A percentile compares a stretch with the other conserved stretches of the same genome.
These are phyloP conservation scores for Drosophila yooni DNA, from an alignment of 2,888 invertebrate species.

Conservation along the genomic window DNA sequence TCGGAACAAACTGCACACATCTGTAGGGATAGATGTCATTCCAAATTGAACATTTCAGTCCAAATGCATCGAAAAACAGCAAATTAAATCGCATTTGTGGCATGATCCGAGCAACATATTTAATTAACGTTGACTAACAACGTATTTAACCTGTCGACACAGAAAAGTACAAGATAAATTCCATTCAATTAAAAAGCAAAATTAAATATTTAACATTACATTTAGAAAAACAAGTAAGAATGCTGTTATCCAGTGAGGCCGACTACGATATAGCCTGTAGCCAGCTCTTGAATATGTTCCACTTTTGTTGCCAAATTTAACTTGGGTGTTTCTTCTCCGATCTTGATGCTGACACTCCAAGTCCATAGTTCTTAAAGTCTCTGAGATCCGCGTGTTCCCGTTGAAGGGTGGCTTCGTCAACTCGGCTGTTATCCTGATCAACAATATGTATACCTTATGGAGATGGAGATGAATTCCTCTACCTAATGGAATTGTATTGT, in stretches of 20 bases:
- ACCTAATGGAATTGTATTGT: no score
- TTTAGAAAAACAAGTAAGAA: background rate
- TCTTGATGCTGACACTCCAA: background rate
- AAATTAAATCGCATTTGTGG: conserved; percentile 1
- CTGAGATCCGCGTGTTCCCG: background rate
- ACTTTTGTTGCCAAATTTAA: background rate
- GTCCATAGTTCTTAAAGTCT: background rate
- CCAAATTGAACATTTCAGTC: background rate
- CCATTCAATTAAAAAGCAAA: background rate
- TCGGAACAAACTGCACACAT: background rate
- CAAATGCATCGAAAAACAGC: background rate
- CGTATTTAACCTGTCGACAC: background rate
- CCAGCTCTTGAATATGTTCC: background rate
- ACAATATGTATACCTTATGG: background rate
- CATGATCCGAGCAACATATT: background rate
- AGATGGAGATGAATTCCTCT: background rate
- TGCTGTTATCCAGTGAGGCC: background rate
- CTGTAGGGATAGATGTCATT: background rate
- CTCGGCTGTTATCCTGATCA: background rate
- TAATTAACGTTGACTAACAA: background rate
- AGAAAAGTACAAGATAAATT: background rate
- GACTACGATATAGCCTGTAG: background rate
- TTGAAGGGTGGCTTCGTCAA: background rate
- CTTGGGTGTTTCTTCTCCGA: background rate
- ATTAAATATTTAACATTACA: background rate